Conservation (phyloP, 2,113 vertebrate species). For the Zosterops borbonicus region DNA sequence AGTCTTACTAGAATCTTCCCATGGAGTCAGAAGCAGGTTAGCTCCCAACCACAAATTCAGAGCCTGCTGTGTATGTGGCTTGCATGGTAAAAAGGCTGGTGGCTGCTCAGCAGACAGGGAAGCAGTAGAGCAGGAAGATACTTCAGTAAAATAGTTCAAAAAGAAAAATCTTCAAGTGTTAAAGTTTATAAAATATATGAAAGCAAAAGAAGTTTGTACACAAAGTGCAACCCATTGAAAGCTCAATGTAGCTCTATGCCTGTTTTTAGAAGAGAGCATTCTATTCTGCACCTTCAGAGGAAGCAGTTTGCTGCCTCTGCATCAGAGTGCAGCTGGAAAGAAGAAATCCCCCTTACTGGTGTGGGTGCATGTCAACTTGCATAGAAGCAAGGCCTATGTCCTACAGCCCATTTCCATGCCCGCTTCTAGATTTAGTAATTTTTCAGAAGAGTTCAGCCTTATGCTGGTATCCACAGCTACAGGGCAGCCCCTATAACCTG, state of each 20-base stretch:
- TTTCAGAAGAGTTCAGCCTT: not conserved
- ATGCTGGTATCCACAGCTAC: not conserved
- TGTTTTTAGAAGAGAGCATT: not conserved
- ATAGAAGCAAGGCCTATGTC: accelerated
- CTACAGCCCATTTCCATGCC: not conserved
- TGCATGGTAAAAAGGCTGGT: not conserved
- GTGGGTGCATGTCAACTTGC: accelerated
- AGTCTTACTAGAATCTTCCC: not conserved
- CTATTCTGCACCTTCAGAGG: not conserved
- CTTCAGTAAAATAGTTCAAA: not conserved
- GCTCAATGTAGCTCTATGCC: not conserved
- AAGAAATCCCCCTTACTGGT: not conserved
- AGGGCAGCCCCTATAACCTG: not conserved
- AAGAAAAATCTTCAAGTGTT: not conserved
- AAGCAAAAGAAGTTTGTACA: not conserved
- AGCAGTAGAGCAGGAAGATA: not conserved
- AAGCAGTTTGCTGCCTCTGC: not conserved
- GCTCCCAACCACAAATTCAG: not conserved
- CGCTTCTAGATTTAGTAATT: not conserved
- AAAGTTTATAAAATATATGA: not conserved
- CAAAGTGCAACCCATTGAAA: not conserved
- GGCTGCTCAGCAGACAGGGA: not conserved
- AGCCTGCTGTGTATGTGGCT: not conserved
- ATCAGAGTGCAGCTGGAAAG: not conserved
- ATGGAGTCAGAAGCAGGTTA: not conserved